A percentile compares a stretch with the other conserved stretches of the same genome.
Conservation (phyloP, 2,888 invertebrate genomes). For the Cancer borealis region DNA sequence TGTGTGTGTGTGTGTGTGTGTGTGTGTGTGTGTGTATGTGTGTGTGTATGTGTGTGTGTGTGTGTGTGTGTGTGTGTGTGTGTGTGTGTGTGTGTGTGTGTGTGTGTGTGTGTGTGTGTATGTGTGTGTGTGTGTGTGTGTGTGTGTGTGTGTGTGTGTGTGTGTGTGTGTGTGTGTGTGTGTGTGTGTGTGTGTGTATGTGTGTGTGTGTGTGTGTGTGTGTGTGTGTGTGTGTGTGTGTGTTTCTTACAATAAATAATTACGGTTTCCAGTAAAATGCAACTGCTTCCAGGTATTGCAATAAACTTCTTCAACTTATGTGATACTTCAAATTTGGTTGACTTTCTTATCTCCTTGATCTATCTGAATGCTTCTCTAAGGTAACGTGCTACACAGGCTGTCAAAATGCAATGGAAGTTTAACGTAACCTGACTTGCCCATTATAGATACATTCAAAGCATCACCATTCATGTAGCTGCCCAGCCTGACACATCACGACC, state of each 20-base stretch:
- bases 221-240: neutral
- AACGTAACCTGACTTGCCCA: neutral
- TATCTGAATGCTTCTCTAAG: neutral
- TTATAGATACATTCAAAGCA: neutral
- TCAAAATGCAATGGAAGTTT: neutral
- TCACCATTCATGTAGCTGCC: neutral
- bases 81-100: neutral
- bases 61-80: neutral
- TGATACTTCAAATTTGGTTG: neutral
- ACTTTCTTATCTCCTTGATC: neutral
- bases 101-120: too few species aligned
- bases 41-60: too few species aligned
- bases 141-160: neutral
- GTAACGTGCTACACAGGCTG: neutral
- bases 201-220: too few species aligned
- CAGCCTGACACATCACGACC: neutral
- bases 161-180: neutral
- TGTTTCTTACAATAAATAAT: too few species aligned
- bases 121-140: too few species aligned
- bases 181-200: too few species aligned
- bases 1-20: too few species aligned
- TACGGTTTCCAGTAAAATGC: too few species aligned
- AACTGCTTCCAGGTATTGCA: neutral
- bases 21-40: too few species aligned
- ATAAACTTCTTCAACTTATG: neutral